Base-by-base conservation (phyloP, 2,888 invertebrate species). In the Pegoplata infirma region DNA sequence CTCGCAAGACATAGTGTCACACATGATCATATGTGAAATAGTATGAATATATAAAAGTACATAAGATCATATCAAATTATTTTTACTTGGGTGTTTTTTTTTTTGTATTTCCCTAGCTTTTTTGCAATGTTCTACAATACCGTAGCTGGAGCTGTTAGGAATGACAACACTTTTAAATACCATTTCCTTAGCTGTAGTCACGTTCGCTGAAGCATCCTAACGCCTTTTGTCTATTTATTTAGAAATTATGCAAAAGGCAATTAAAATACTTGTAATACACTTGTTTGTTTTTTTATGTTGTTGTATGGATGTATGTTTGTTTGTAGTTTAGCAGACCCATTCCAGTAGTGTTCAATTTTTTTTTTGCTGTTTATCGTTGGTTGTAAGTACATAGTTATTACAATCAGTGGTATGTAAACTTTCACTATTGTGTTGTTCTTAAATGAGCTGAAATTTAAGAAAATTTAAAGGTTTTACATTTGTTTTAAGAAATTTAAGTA, bases 161-260 rank as follows among this genome's bases (percentile, higher is more conserved):
- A 63, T 78, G 78, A 69, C 73, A 78, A 64, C 78, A 78, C 69
- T 78, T 78, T 58, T 74, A 78, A 78, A 69, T 78, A 53, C 64
- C 64, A 74, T 78, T 78, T 78, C 74, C 78, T 78, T 74, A 59
- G 78, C 68, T 59, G 25, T 59, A 74, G 78, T 78, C 78, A 78
- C 76, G 79, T 74, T 76, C 74, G 72, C 16, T 66, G 17, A 58
- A 78, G 78, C 78, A 67, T 72, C 78, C 55, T 44, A 76, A 76
- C 76, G 76, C 61, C 75, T 80, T 78, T 80, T 81, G 77, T 80
- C 69, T 80, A 76, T 80, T 80, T 81, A 80, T 77, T 68, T 80
- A 78, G 76, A 76, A 81, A 83, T 83, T 83, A 83, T 83, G 80
- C 82, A 82, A 78, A 81, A 83, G 84, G 83, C 83, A 84, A 84